Evolutionary conservation across 2,888 invertebrate species (phyloP).

Genomic region (Orthosia gothica): DNA sequence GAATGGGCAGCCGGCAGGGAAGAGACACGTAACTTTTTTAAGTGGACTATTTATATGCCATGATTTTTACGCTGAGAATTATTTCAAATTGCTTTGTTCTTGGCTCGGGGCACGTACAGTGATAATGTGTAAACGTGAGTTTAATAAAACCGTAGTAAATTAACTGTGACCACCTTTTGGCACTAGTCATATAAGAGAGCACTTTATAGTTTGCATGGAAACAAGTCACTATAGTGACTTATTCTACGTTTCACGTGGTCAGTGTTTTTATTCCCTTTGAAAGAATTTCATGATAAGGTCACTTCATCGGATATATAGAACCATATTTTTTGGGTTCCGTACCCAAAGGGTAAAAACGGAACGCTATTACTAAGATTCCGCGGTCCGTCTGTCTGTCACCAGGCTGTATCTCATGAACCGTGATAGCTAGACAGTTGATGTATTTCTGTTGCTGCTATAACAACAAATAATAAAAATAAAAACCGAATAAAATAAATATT

Average conservation of each 20-base stretch:
- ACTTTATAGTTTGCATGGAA: not conserved
- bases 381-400: no score
- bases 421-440: no score
- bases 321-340: no score
- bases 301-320: not conserved
- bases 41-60: slow-evolving; percentile 35
- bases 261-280: not conserved
- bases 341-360: no score
- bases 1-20: slow-evolving; percentile 33
- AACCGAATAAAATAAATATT: no score
- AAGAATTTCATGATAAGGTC: no score
- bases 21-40: slow-evolving; percentile 21
- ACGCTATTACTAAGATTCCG: no score
- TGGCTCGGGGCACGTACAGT: slow-evolving; percentile 13
- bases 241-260: not conserved
- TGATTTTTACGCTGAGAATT: slow-evolving; percentile 12
- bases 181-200: not conserved
- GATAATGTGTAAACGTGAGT: not conserved
- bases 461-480: no score
- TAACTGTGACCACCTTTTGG: slow-evolving; percentile 2
- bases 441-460: no score
- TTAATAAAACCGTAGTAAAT: slow-evolving; percentile 27
- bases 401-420: no score
- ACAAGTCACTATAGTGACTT: not conserved
- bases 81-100: slow-evolving; percentile 20